Base-by-base conservation (phyloP, 37 sponge, comb jelly and placozoan species). In the Haliclona indistincta region DNA sequence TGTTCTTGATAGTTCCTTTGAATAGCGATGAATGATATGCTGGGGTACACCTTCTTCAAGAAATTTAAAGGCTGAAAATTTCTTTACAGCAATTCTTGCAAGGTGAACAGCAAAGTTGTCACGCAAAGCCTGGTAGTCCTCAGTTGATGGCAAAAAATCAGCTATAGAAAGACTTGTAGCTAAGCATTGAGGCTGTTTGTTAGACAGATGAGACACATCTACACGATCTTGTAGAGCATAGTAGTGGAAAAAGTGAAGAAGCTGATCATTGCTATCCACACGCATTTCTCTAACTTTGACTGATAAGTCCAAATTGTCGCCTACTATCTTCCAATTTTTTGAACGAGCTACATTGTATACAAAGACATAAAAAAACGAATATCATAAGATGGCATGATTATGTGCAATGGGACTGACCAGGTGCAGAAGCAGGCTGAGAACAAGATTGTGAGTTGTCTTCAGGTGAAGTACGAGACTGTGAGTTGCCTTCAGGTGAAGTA, bases 241-340 rank as follows among this genome's bases (percentile, higher is more conserved):
- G 34, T 30, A 5, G 37, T 64, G 65, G 32, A 64, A 64, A 64
- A 35, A 30, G 34, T 64, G 25, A 2, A 64, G 6, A 22, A 34
- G 22, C 32, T 64, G 65, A 64, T n/a, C 65, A 32, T 64, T 32
- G 4, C 34, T 64, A 8, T 64, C 34, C 34, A 30, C 4, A 22
- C 65, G 4, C 65, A 64, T 64, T 22, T 64, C 28, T 29, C 65
- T 32, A 30, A 36, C 30, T 6, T 64, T 64, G 35, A 64, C 65
- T 23, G 25, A 10, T 10, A 11, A 61, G 63, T 23, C 25, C n/a
- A 61, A 17, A 49, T 49, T 49, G 17, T 49, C 53, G 13, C 53
- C 53, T 17, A 49, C 53, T 49, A 49, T 20, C 17, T 49, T 49
- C n/a, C n/a, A n/a, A n/a, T n/a, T n/a, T n/a, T n/a, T n/a, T n/a